Conservation (phyloP, 1,140 invertebrate species). For the Nasonia longicornis region DNA sequence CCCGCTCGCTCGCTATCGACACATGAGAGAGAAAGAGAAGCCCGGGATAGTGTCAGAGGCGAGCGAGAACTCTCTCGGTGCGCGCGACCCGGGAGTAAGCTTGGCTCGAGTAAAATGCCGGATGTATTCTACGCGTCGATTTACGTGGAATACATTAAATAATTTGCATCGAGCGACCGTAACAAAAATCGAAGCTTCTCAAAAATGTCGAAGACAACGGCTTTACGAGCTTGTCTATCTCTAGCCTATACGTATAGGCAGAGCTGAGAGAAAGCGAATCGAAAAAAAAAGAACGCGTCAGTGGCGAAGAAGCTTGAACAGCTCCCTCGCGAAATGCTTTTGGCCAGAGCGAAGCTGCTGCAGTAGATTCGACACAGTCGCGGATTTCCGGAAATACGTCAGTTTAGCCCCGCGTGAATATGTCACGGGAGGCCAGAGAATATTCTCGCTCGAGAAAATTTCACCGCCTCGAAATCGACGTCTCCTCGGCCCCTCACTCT, state of each 20-base stretch:
- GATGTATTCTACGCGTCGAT: neutral
- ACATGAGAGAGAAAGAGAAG: constrained; percentile 34
- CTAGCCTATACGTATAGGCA: too few species aligned
- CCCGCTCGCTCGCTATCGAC: constrained; percentile 53
- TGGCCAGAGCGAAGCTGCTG: constrained; percentile 28
- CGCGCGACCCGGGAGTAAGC: neutral
- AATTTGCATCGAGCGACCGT: neutral
- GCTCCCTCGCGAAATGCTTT: constrained; percentile 24
- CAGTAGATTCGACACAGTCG: constrained; percentile 35
- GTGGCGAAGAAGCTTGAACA: neutral
- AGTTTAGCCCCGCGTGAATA: constrained; percentile 34
- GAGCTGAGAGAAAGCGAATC: neutral
- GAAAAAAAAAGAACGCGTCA: neutral
- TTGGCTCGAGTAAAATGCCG: neutral
- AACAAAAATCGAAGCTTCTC: too few species aligned
- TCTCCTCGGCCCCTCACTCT: neutral
- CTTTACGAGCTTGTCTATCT: too few species aligned
- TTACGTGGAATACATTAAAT: constrained; percentile 3
- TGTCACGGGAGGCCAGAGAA: constrained; percentile 33
- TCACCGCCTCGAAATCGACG: constrained; percentile 35
- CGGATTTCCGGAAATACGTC: constrained; percentile 41
- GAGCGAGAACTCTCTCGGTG: neutral
- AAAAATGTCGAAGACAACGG: neutral
- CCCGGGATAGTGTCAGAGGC: neutral
- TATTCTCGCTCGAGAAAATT: constrained; percentile 31